These are phyloP conservation scores for Drosophila prosaltans DNA, from an alignment of 1,140 invertebrate genomes.

Conservation along the genomic window DNA sequence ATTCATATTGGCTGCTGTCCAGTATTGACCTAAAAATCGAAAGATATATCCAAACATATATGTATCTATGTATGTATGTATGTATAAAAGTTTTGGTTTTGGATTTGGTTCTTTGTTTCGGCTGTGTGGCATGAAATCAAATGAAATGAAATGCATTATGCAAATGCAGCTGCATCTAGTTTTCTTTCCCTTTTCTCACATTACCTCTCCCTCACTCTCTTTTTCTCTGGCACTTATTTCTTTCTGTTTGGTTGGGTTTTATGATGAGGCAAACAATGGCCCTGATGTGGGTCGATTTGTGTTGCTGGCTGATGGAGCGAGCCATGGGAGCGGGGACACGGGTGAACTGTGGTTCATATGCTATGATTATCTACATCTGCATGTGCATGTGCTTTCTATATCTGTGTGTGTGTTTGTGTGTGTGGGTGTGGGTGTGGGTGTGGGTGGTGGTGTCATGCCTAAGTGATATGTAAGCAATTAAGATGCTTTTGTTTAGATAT, in stretches of 20 bases:
- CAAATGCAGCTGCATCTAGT: conserved; percentile 68
- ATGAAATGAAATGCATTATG: conserved; percentile 61
- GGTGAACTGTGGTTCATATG: not conserved
- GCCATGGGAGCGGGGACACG: no score
- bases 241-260: conserved; percentile 4
- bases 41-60: no score
- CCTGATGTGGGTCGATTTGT: conserved; percentile 6
- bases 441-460: not conserved
- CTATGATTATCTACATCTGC: conserved; percentile 10
- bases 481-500: conserved; percentile 13
- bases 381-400: not conserved
- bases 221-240: not conserved
- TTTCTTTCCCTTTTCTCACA: conserved; percentile 19
- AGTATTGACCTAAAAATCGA: conserved; percentile 58
- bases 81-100: conserved; percentile 10
- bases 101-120: conserved; percentile 6
- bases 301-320: not conserved
- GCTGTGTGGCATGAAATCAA: conserved; percentile 6
- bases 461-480: conserved; percentile 11
- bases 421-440: not conserved
- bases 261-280: conserved; percentile 9
- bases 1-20: conserved; percentile 47
- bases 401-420: not conserved
- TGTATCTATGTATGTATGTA: not conserved
- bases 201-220: not conserved